Evolutionary conservation across 1,140 invertebrate genomes (phyloP), one percentile per base, ranked within the genome.

Genomic region (Cyrtorhinus lividipennis): DNA sequence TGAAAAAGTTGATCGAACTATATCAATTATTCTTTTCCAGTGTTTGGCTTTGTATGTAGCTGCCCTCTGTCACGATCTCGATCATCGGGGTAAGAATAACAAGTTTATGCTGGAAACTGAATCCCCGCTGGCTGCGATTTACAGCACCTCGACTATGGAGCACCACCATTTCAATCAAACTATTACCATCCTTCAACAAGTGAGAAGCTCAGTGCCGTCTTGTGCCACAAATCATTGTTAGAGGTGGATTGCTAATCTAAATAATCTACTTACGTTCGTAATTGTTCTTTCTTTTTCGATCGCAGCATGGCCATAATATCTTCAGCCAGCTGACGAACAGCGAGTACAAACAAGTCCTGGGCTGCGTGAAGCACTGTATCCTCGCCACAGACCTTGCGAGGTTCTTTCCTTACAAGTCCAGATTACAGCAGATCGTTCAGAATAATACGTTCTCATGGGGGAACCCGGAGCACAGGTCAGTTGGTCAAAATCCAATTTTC

Each of bases 91-190:
- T 0, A 89, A 88, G 69, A 92, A 86, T 45, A 89, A 90, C 68
- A 82, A 85, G 68, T 92, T 90, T 70, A 87, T 92, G 84, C 77
- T 85, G 65, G 85, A 89, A 60, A 86, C 82, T n/a, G 82, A 82
- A 45, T 87, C 87, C 2, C 87, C 88, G 0, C 72, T 92, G 25
- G 88, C 88, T 2, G 79, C 83, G 2, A 86, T 92, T 68, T 91
- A 91, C 71, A 82, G 84, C 8, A 90, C 88, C 13, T 88, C 85
- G 2, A 87, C 87, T 1, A 83, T 91, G 78, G 88, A 91, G 70
- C 87, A 90, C 71, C 88, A 91, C 71, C 88, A 91, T 72, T 92
- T 90, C 70, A 91, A 91, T 72, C 87, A 89, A 69, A 90, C 88
- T 1, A 84, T 90, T 8, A 86, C 84, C 8, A 91, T 92, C 68